A percentile compares a stretch with the other conserved stretches of the same genome.
These are phyloP conservation scores for Leptogaster cylindrica DNA, from an alignment of 2,888 invertebrate genomes.

Conservation along the genomic window DNA sequence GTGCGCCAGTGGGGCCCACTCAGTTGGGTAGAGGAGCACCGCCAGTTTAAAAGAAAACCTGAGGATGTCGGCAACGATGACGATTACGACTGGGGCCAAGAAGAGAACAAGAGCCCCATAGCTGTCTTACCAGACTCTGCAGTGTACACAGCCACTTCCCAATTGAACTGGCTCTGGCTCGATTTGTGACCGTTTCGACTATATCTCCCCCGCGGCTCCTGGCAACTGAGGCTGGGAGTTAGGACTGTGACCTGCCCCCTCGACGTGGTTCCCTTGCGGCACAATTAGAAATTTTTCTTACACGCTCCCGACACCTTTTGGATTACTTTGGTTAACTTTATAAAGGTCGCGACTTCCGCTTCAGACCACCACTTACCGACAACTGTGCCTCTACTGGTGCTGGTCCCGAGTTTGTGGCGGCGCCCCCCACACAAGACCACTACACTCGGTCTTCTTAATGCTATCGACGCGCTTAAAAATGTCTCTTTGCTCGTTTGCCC, in stretches of 20 bases:
- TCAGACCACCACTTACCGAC: background rate
- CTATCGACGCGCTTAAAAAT: slow-evolving; percentile 29
- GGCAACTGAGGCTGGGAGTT: background rate
- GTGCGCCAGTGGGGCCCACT: background rate
- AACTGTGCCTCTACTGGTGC: slow-evolving; percentile 21
- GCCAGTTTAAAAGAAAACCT: slow-evolving; percentile 12
- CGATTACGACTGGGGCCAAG: slow-evolving; percentile 9
- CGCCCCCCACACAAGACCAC: slow-evolving; percentile 28
- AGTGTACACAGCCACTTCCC: background rate
- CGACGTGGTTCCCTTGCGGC: too few species aligned
- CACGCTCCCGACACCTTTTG: slow-evolving; percentile 5
- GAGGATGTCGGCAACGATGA: background rate
- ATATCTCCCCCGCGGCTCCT: background rate
- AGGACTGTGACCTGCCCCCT: too few species aligned
- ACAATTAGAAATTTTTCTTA: slow-evolving; percentile 9
- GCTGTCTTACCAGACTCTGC: background rate
- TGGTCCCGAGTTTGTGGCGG: slow-evolving; percentile 19
- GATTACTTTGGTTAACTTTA: slow-evolving; percentile 9
- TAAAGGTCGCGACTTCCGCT: background rate
- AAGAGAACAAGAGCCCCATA: slow-evolving; percentile 31
- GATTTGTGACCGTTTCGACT: slow-evolving; percentile 1
- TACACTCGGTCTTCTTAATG: slow-evolving; percentile 32
- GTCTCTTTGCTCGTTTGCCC: slow-evolving; percentile 38
- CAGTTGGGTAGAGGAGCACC: slow-evolving; percentile 8
- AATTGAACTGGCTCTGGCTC: slow-evolving; percentile 16